These are phyloP conservation scores for Nestor notabilis DNA, from an alignment of 2,113 vertebrate species.

Conservation along the genomic window DNA sequence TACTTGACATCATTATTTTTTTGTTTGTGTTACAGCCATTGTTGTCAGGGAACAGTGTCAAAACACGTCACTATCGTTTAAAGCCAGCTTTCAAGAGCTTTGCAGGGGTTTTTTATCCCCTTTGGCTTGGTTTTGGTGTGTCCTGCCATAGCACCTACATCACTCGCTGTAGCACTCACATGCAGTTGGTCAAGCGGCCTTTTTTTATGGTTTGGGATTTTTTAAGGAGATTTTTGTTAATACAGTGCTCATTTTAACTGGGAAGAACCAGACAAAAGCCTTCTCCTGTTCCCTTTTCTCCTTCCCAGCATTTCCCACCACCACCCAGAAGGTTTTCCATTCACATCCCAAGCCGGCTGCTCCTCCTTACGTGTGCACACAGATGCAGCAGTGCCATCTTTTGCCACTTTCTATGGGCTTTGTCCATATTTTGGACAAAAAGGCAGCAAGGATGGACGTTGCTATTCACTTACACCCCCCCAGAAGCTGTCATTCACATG, in stretches of 20 bases:
- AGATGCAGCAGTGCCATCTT: not conserved
- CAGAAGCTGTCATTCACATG: not conserved
- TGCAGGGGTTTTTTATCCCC: not conserved
- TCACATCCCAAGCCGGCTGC: not conserved
- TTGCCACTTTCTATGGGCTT: not conserved
- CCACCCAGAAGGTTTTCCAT: not conserved
- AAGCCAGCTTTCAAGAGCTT: not conserved
- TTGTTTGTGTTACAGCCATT: not conserved
- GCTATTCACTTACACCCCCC: not conserved
- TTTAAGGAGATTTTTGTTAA: not conserved
- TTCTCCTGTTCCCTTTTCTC: not conserved
- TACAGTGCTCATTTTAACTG: not conserved
- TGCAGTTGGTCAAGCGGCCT: fast-evolving
- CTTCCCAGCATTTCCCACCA: not conserved
- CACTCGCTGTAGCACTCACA: not conserved
- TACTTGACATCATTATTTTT: not conserved
- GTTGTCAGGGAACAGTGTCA: conserved; percentile 2
- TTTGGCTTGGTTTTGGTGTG: not conserved
- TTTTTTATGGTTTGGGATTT: not conserved
- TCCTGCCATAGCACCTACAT: not conserved
- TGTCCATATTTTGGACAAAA: not conserved
- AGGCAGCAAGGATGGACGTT: not conserved
- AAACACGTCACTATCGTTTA: not conserved
- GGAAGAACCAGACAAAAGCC: not conserved
- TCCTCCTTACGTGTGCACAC: fast-evolving